Percentiles rank a stretch among this genome's conserved stretches.
These are phyloP conservation scores for Protobothrops mucrosquamatus DNA, from an alignment of 2,113 vertebrate genomes.

Conservation along the genomic window DNA sequence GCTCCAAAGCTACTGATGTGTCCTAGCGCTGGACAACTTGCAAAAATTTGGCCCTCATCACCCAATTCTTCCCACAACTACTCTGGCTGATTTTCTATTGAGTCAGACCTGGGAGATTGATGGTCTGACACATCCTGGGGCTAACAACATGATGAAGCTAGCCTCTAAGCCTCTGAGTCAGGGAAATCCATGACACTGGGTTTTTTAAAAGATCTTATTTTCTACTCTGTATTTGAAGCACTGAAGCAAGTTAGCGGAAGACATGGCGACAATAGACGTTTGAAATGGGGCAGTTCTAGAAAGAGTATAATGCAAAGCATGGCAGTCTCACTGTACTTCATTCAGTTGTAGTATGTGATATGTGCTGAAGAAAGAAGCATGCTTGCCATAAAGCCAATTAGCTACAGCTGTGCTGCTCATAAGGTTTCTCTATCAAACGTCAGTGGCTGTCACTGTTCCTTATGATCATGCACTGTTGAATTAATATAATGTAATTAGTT, in stretches of 20 bases:
- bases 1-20: neutral
- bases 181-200: neutral
- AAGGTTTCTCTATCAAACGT: slow-evolving; percentile 1
- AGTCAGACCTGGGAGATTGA: neutral
- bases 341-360: neutral
- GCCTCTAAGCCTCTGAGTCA: neutral
- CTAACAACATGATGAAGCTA: neutral
- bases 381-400: slow-evolving; percentile 1
- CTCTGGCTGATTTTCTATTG: neutral
- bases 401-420: neutral
- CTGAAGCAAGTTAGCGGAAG: neutral
- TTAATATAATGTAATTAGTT: slow-evolving; percentile 28
- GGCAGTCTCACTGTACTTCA: neutral
- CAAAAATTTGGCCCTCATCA: neutral
- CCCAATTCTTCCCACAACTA: neutral
- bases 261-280: too few species aligned
- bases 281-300: neutral
- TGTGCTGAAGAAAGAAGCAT: neutral
- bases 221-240: too few species aligned
- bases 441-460: neutral
- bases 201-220: neutral
- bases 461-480: slow-evolving; percentile 15
- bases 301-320: neutral
- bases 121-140: neutral
- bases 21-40: neutral